phyloP scores from a whole-genome alignment of 1,140 invertebrate species.

The Diplogasteroides magnus region DNA sequence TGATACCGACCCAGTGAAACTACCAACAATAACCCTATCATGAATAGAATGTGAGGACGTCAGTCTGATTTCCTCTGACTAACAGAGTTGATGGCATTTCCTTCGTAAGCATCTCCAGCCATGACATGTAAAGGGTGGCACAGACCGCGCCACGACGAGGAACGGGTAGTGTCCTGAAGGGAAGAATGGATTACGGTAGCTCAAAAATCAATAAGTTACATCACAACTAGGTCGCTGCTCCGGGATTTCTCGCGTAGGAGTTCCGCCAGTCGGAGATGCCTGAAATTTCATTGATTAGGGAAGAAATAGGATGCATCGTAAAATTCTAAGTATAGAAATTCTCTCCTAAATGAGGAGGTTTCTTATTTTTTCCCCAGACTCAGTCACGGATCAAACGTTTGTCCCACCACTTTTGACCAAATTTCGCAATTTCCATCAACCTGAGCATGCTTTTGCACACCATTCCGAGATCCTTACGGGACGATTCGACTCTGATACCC shows the following conservation, averaged over 20 bases:
- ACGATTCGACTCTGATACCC: slow-evolving; percentile 40
- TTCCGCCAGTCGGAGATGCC: slow-evolving; percentile 49
- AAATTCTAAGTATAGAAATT: no score
- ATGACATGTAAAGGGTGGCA: slow-evolving; percentile 60
- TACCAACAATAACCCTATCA: slow-evolving; percentile 70
- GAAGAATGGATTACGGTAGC: neutral
- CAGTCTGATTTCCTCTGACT: slow-evolving; percentile 60
- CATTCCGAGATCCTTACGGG: slow-evolving; percentile 45
- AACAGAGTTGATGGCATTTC: slow-evolving; percentile 60
- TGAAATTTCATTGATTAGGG: neutral
- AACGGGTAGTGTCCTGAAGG: slow-evolving; percentile 57
- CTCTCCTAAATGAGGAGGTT: slow-evolving; percentile 31
- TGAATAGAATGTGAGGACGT: slow-evolving; percentile 62
- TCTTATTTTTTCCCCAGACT: neutral
- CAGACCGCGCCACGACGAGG: slow-evolving; percentile 57
- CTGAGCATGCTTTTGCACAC: slow-evolving; percentile 29
- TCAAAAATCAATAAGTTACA: slow-evolving; percentile 24
- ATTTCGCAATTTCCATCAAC: neutral
- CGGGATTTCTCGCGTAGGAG: slow-evolving; percentile 26
- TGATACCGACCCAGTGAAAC: no score
- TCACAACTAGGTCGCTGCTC: slow-evolving; percentile 19
- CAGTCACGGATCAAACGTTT: slow-evolving; percentile 9
- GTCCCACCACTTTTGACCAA: slow-evolving; percentile 10
- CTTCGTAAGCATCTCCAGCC: slow-evolving; percentile 59
- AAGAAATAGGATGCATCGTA: neutral